Conservation (phyloP, 2,888 invertebrate species). For the Tipula confusa region DNA sequence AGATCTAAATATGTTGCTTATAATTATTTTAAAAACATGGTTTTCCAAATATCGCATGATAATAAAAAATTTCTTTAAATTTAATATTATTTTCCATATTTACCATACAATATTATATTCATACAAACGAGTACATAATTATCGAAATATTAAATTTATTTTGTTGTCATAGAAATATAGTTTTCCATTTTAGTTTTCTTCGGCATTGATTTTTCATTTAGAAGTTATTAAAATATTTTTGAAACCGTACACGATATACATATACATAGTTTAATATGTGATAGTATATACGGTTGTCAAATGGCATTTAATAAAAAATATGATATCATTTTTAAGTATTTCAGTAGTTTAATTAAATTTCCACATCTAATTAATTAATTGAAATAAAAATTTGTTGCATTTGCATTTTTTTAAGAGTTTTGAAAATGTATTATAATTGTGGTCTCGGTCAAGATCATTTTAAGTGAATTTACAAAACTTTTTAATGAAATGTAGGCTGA, state of each 20-base stretch:
- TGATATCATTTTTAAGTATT: not conserved
- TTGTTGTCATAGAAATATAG: not conserved
- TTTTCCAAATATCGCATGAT: too few species aligned
- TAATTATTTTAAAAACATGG: not conserved
- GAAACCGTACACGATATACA: not conserved
- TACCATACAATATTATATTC: not conserved
- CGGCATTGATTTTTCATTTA: not conserved
- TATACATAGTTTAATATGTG: not conserved
- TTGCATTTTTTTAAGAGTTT: not conserved
- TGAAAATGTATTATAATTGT: not conserved
- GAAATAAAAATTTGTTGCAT: not conserved
- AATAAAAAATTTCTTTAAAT: too few species aligned
- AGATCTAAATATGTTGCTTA: not conserved
- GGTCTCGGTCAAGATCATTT: not conserved
- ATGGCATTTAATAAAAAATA: not conserved
- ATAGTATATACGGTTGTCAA: not conserved
- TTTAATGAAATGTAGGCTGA: not conserved
- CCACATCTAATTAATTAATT: not conserved
- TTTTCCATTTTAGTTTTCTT: not conserved
- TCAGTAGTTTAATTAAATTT: not conserved
- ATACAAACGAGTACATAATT: not conserved
- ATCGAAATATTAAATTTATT: not conserved
- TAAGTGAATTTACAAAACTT: not conserved
- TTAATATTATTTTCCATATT: not conserved
- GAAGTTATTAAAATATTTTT: not conserved